phyloP scores from a whole-genome alignment of 2,888 invertebrate genomes.

The Leptura quadrifasciata region DNA sequence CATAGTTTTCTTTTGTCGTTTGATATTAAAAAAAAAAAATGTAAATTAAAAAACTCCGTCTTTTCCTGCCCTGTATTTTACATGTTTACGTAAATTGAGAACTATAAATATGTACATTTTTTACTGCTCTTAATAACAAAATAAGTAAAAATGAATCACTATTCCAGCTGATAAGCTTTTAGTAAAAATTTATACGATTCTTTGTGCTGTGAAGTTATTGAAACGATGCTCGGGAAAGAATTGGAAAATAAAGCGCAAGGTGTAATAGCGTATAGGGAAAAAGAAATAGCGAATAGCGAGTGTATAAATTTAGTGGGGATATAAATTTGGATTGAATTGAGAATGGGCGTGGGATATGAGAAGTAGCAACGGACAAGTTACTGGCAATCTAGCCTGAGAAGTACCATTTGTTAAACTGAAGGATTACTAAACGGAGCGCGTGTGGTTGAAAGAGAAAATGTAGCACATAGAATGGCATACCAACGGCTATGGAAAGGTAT shows the following conservation, averaged over 20 bases:
- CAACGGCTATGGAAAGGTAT: conserved; percentile 35
- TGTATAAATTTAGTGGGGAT: conserved; percentile 66
- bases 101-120: too few species aligned
- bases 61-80: too few species aligned
- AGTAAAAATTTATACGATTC: not conserved
- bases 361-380: conserved; percentile 67
- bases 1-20: too few species aligned
- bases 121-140: too few species aligned
- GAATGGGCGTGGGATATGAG: conserved; percentile 67
- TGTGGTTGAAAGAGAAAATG: conserved; percentile 62
- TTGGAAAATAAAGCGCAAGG: conserved; percentile 46
- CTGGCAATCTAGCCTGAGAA: conserved; percentile 66
- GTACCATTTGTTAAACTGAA: conserved; percentile 69
- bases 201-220: conserved; percentile 19
- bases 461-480: conserved; percentile 48
- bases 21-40: too few species aligned
- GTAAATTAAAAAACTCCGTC: too few species aligned
- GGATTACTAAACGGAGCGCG: conserved; percentile 67
- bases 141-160: too few species aligned
- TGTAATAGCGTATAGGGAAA: conserved; percentile 43
- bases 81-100: too few species aligned
- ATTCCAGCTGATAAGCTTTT: not conserved
- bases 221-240: conserved; percentile 25
- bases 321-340: conserved; percentile 68
- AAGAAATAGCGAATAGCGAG: conserved; percentile 57